Evolutionary conservation across 1,140 invertebrate species (phyloP), one percentile per base, ranked within the genome.

Genomic region (Pseudomyrmex concolor): DNA sequence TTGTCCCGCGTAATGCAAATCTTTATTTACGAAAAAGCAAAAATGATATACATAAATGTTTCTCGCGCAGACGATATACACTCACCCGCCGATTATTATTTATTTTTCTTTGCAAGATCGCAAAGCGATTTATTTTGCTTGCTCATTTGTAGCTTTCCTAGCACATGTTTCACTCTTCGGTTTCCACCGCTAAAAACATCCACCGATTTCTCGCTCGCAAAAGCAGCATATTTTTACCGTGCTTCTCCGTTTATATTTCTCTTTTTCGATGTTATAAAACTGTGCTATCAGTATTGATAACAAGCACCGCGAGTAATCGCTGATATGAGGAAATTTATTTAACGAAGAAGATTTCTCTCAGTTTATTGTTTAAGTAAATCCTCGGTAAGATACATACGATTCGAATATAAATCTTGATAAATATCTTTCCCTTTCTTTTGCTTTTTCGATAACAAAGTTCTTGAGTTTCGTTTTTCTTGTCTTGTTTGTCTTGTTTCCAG

Each of bases 11-110:
- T 50, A 59, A 80, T 60, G 43, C 43, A 15, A 71, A 71, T 12
- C 66, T 80, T 78, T 71, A 71, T 71, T 83, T 57, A 59, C 72
- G 51, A 78, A 76, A 74, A 50, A 83, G 15, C 59, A 3, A 19
- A 55, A 60, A 64, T 25, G n/a, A 17, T 19, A 71, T 43, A 17
- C 34, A 25, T 60, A 81, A 81, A 72, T 59, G 77, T 67, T 67
- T 67, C 19, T 59, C 71, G 59, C 57, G n/a, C 34, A 12, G 54
- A 12, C 48, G 57, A 74, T 51, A 45, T 25, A 60, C 0, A 34
- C 34, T 34, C 34, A 34, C 34, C 5, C 34, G 34, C 34, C 34
- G 68, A 62, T 83, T 74, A 77, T 67, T 77, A 77, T 66, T 66
- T 66, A 66, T 77, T 77, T 67, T 55, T 77, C 74, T 34, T 17